Base-by-base conservation (phyloP, 2,797 vertebrate genomes). In the Poecilia gillii region DNA sequence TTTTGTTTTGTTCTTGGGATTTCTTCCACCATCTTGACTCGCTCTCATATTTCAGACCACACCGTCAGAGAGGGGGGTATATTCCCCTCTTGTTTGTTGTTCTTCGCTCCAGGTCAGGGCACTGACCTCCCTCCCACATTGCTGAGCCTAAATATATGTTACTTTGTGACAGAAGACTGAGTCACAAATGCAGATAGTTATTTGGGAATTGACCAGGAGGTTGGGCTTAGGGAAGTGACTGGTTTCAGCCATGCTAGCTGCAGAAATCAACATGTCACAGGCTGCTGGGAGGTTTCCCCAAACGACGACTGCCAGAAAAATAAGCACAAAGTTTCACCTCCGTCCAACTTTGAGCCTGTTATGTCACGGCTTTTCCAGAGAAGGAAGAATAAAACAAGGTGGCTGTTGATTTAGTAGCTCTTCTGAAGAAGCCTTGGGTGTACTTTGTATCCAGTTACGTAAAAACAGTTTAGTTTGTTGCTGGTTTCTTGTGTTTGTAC, bases 1-100 rank as follows among this genome's bases (percentile, higher is more conserved):
- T 13, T 20, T 73, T 36, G 25, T 72, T 76, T 81, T 28, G 28
- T 73, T 64, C 1, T 25, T 1, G 11, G 77, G 51, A 45, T 77
- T 46, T 46, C 45, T 16, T 23, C 2, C 14, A 3, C 23, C 31
- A 28, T 75, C 4, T 83, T 83, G 70, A 46, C 74, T 55, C 0
- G 0, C 55, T 78, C 73, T 93, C 79, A 9, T 3, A 4, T 92
- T 92, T 87, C 90, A 74, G 85, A 85, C 90, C 89, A 75, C 92
- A 87, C 92, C 89, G 77, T 76, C 6, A 14, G 13, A 36, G 6
- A 6, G 0, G 0, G 36, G 36, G 18, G 12, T 28, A 1, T 25
- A 25, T 33, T 80, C 25, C 8, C 20, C 16, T 76, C 0, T 2
- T 66, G 4, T 31, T 45, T 81, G 2, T 2, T 73, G 78, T 78